Percentiles rank a stretch among this genome's conserved stretches.
These are phyloP conservation scores for Lontra canadensis DNA, from an alignment of 2,113 vertebrate species.

Conservation along the genomic window DNA sequence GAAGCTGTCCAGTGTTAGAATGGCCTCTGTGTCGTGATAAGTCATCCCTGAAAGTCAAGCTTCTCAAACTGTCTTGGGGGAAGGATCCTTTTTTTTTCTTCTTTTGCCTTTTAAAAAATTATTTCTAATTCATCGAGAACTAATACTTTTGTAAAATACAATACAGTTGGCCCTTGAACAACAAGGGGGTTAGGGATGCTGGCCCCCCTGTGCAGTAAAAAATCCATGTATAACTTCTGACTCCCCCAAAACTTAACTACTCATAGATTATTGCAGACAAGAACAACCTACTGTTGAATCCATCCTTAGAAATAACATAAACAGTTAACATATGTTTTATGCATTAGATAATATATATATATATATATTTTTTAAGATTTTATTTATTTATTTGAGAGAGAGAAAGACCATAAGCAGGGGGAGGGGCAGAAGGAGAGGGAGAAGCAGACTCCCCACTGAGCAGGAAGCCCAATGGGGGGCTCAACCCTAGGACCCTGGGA, in stretches of 20 bases:
- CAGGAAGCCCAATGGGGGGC: no score
- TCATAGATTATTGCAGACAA: not conserved
- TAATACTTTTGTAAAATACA: not conserved
- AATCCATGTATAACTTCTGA: not conserved
- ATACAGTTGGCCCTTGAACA: not conserved
- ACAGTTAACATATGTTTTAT: not conserved
- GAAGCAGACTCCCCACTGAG: no score
- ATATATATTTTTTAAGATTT: no score
- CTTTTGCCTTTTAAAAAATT: not conserved
- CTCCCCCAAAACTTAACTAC: not conserved
- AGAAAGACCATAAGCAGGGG: no score
- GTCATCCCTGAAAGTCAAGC: not conserved
- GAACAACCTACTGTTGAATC: not conserved
- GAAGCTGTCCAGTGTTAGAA: not conserved
- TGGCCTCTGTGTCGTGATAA: not conserved
- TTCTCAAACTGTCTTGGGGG: not conserved
- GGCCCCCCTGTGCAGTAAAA: not conserved
- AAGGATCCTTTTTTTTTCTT: not conserved
- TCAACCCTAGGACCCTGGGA: no score
- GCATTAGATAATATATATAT: not conserved
- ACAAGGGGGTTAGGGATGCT: not conserved
- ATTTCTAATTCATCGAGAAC: not conserved
- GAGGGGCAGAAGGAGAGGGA: no score
- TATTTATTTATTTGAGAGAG: no score
- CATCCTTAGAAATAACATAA: not conserved